Evolutionary conservation across 2,113 vertebrate species (phyloP), one percentile per base, ranked within the genome.

Genomic region (Arvicanthis niloticus): DNA sequence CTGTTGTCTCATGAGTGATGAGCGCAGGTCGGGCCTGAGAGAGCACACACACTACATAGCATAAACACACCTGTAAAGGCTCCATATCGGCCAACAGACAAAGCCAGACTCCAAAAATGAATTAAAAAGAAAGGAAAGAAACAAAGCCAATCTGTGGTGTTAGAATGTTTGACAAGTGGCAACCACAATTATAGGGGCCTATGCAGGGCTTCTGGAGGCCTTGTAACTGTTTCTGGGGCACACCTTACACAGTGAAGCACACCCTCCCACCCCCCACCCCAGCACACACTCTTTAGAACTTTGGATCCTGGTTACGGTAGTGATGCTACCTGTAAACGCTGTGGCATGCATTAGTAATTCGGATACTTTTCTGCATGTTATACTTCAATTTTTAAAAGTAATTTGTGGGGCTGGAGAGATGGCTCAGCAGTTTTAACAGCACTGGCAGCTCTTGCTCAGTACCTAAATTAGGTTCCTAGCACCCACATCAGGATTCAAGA

Each of bases 391-490:
- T 58, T 76, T 24, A 77, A 72, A 65, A 84, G 7, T 40, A 84
- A 88, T 85, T 85, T n/a, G 91, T 56, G 62, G 62, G 9, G 17
- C 29, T 91, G 90, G 48, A 96, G 77, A 94, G 37, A n/a, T 51
- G 78, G 56, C 78, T 76, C 96, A 96, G 67, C 87, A 93, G 40
- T n/a, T n/a, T 85, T 80, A 62, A 73, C 65, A 96, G 56, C 58
- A 62, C 56, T 62, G 5, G 82, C 82, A 48, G 82, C 37, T 85
- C 60, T 34, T 85, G n/a, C 60, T 11, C 40, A 65, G 15, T 26
- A 56, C 40, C 16, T 45, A 10, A 31, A 4, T 21, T 65, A 9
- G 40, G 29, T 21, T 67, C 84, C 42, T 42, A 86, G 62, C 10
- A 67, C 62, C 62, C 84, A 48, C 16, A 67, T 67, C 80, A 82